Conservation (phyloP, 2,797 vertebrate genomes). For the Melanogrammus aeglefinus region DNA sequence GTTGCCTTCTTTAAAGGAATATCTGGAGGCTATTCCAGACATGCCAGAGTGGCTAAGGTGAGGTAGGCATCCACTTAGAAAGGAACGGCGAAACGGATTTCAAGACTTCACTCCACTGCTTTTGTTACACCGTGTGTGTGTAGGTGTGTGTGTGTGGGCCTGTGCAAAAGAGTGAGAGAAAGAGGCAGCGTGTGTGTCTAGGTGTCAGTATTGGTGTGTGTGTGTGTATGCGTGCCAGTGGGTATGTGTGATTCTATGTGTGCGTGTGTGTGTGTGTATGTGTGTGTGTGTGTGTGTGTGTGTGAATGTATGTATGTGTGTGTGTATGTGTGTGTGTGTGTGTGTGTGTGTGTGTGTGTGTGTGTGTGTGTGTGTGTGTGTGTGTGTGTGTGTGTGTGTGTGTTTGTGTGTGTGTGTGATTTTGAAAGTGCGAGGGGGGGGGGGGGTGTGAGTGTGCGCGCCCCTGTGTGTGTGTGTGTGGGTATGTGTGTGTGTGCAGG, state of each 20-base stretch:
- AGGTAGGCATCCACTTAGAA: conserved; percentile 31
- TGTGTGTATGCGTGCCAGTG: conserved; percentile 8
- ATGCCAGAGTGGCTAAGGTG: conserved; percentile 23
- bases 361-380: conserved; percentile 7
- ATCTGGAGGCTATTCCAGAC: conserved; percentile 45
- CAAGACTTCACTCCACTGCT: conserved; percentile 24
- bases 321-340: no score
- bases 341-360: no score
- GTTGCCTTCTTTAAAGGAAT: conserved; percentile 34
- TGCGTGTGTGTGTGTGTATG: conserved; percentile 3
- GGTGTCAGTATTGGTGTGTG: conserved; percentile 5
- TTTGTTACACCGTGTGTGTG: conserved; percentile 16
- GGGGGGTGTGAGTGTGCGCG: not conserved
- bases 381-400: conserved; percentile 9
- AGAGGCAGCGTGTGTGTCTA: conserved; percentile 8
- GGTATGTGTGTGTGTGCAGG: conserved; percentile 14
- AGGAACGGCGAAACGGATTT: conserved; percentile 44
- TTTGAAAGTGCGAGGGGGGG: not conserved
- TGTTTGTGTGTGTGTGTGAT: conserved; percentile 8
- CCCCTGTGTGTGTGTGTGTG: conserved; percentile 4
- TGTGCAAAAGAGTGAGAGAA: conserved; percentile 6
- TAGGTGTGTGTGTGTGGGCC: conserved; percentile 9
- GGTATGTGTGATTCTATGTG: conserved; percentile 17
- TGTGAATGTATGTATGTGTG: no score
- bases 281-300: conserved; percentile 7